phyloP scores from a whole-genome alignment of 2,113 vertebrate genomes.

The Melanotaenia duboulayi region DNA sequence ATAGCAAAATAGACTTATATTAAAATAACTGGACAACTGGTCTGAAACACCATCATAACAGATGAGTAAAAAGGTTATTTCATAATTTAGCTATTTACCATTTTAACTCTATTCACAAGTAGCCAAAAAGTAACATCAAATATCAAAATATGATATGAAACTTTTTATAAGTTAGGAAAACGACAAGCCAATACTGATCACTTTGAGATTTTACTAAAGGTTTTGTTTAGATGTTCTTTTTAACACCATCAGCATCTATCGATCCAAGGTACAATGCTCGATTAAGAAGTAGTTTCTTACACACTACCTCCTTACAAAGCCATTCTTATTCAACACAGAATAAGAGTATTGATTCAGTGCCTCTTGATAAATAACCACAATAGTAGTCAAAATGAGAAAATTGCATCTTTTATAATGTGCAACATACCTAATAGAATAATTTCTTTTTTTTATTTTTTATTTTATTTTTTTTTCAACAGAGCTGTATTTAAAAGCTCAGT shows the following conservation, averaged over 20 bases:
- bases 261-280: background rate
- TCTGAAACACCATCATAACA: background rate
- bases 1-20: no score
- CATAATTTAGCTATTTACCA: background rate
- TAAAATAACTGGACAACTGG: background rate
- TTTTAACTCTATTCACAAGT: background rate
- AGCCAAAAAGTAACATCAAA: background rate
- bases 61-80: background rate
- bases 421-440: no score
- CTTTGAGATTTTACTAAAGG: no score
- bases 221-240: background rate
- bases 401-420: background rate
- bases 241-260: conserved; percentile 3
- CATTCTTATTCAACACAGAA: background rate
- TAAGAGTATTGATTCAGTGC: conserved; percentile 1
- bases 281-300: conserved; percentile 4
- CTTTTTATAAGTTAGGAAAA: background rate
- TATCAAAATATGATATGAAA: background rate
- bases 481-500: no score
- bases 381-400: background rate
- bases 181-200: no score
- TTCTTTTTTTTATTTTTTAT: background rate
- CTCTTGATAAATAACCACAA: background rate
- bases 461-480: background rate
- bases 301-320: background rate